Conservation (phyloP, 2,113 vertebrate species). For the Tenebrosternarchus preto region DNA sequence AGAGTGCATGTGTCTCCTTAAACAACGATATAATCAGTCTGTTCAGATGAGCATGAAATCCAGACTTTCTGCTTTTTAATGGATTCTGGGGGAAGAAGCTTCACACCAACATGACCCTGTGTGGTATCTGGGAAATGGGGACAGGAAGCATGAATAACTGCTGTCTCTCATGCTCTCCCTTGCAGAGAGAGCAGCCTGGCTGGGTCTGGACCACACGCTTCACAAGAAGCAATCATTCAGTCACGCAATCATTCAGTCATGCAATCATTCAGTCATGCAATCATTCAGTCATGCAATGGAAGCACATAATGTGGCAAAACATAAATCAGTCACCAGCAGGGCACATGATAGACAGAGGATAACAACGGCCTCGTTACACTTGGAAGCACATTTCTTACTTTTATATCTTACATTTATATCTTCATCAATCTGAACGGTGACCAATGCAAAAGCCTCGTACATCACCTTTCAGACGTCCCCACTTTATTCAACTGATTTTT, state of each 20-base stretch:
- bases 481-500: background rate
- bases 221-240: background rate
- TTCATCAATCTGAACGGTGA: no score
- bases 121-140: constrained; percentile 1
- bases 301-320: constrained; percentile 6
- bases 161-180: background rate
- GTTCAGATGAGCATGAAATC: constrained; percentile 47
- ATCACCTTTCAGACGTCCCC: background rate
- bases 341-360: background rate
- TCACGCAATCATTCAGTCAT: no score
- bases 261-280: background rate
- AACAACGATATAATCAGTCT: constrained; percentile 40
- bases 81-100: constrained; percentile 31
- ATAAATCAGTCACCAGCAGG: background rate
- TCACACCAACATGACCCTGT: constrained; percentile 11
- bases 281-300: background rate
- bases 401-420: background rate
- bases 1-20: constrained; percentile 1
- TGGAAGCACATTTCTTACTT: background rate
- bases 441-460: background rate
- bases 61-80: constrained; percentile 32
- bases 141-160: constrained; percentile 3
- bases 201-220: background rate
- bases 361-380: background rate
- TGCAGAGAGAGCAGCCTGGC: background rate